Base-by-base conservation (phyloP, 2,888 invertebrate genomes). In the Pegoplata infirma region DNA sequence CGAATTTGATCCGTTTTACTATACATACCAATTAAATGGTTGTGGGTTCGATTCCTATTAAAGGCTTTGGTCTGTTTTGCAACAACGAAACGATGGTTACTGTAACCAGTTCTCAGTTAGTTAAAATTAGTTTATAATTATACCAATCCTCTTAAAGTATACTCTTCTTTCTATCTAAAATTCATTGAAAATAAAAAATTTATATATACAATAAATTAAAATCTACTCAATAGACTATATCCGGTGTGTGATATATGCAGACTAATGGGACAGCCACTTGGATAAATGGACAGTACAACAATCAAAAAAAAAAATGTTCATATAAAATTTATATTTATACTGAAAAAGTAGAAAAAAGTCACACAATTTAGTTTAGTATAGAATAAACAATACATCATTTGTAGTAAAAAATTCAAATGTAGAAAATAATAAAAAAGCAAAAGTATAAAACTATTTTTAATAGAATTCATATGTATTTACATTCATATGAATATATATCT, bases 181-280 rank as follows among this genome's bases (percentile, higher is more conserved):
- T 2, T 1, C 32, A 32, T 32, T 32, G 10, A 10, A 32, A 32
- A 6, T 10, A 32, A 32, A 32, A 46, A 53, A 46, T 55, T 55
- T 51, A 58, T 56, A 58, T 51, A 75, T 75, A 36, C 58, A 63
- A 53, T 69, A 67, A 75, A 75, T 63, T 67, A 63, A 72, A 61
- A 61, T 61, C 56, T 55, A 64, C 47, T 75, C 71, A 79, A 79
- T 79, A 75, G 79, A 72, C 67, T 58, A 75, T 75, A 75, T 79
- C 79, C 79, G 79, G 75, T 79, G 61, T 63, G 47, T 36, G 49
- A 67, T 23, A 36, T 17, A 66, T 66, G 21, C 14, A 21, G n/a
- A 14, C 25, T 40, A 5, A 12, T n/a, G 36, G 36, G 10, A 23
- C 23, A 51, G 19, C 32, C 10, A 47, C 2, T 17, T n/a, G n/a